Evolutionary conservation across 2,797 vertebrate species (phyloP).

Genomic region (Hephaestus fuliginosus): DNA sequence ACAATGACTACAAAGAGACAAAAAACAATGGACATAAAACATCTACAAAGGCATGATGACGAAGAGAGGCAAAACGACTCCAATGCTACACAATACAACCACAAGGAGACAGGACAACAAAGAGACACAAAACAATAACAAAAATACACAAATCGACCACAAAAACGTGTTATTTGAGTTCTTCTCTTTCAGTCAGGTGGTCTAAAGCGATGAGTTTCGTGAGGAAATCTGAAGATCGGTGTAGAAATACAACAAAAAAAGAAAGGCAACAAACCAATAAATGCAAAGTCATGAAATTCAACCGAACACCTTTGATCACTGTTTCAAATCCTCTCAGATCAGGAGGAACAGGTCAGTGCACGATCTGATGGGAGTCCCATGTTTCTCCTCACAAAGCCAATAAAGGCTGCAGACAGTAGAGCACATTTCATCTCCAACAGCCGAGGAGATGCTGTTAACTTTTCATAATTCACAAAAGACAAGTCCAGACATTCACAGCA

Average conservation of each 20-base stretch:
- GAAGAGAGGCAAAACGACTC: neutral
- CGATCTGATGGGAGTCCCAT: neutral
- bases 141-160: neutral
- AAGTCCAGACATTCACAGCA: constrained; percentile 62
- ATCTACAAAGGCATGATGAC: too few relatives aligned
- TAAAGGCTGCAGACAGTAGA: neutral
- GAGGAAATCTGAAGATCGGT: neutral
- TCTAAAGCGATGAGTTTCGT: too few relatives aligned
- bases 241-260: neutral
- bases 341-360: constrained; percentile 2
- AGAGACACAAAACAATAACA: neutral
- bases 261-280: neutral
- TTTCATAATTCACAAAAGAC: constrained; percentile 42
- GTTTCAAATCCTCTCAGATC: accelerated
- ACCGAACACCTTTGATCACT: neutral
- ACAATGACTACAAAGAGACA: neutral
- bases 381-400: constrained; percentile 2
- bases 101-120: neutral
- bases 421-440: neutral
- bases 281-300: neutral
- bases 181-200: neutral
- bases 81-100: neutral
- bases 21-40: too few relatives aligned
- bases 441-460: constrained; percentile 20
- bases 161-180: neutral